A percentile compares a stretch with the other conserved stretches of the same genome.
Conservation (phyloP, 2,888 invertebrate species). For the Stenodema calcarata region DNA sequence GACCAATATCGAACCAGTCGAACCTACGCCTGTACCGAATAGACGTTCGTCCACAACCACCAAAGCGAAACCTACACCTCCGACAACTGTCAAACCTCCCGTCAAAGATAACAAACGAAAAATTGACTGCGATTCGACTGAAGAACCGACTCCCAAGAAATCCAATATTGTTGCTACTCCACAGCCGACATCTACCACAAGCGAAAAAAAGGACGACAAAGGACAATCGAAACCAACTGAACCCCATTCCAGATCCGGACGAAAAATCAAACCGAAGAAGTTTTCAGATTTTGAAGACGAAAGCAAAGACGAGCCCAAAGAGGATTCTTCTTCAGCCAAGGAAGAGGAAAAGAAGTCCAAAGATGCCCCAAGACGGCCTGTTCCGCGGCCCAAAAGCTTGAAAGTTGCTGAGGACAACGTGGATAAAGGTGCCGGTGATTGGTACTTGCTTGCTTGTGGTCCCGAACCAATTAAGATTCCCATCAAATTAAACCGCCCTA, state of each 20-base stretch:
- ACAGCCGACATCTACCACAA: background rate
- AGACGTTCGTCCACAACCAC: constrained; percentile 60
- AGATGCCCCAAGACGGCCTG: background rate
- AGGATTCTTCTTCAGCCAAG: background rate
- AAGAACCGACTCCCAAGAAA: constrained; percentile 49
- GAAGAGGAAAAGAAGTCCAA: background rate
- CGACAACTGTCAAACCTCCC: background rate
- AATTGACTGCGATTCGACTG: constrained; percentile 33
- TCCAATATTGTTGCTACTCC: constrained; percentile 9
- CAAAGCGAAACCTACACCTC: constrained; percentile 52
- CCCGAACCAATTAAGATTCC: constrained; percentile 10
- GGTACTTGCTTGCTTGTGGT: constrained; percentile 5
- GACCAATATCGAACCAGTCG: constrained; percentile 25
- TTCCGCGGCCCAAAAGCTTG: background rate
- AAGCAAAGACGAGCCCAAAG: constrained; percentile 18
- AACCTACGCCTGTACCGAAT: background rate
- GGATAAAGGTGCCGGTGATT: background rate
- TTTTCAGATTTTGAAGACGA: constrained; percentile 57
- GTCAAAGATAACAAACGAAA: constrained; percentile 52
- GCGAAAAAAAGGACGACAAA: constrained; percentile 8
- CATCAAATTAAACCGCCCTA: constrained; percentile 29
- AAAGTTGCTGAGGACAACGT: background rate
- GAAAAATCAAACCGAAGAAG: constrained; percentile 74
- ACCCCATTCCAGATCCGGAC: constrained; percentile 62
- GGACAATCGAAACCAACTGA: constrained; percentile 22